These are phyloP conservation scores for Scrobipalpa atriplicella DNA, from an alignment of 2,888 invertebrate genomes.

Conservation along the genomic window DNA sequence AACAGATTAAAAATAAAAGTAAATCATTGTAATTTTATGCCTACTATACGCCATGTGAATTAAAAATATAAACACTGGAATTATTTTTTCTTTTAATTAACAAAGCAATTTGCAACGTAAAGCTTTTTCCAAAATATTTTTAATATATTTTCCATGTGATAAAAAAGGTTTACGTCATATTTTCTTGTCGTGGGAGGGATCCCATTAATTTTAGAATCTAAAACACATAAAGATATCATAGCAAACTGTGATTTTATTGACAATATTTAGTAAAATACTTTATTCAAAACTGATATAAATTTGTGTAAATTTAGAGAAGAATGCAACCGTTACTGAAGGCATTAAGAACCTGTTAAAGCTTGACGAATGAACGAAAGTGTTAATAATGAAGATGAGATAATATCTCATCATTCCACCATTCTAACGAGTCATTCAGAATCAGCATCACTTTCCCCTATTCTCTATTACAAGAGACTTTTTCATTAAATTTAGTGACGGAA, in stretches of 20 bases:
- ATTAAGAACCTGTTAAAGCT: background rate
- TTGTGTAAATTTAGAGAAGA: background rate
- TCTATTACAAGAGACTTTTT: conserved; percentile 34
- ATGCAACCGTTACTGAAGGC: background rate
- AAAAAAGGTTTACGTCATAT: no score
- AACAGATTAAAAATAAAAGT: conserved; percentile 7
- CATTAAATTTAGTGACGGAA: background rate
- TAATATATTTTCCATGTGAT: no score
- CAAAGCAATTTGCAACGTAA: no score
- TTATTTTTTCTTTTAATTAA: no score
- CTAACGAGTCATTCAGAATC: conserved; percentile 26
- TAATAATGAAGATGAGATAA: conserved; percentile 14
- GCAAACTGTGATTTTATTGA: no score
- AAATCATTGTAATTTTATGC: background rate
- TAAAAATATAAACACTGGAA: background rate
- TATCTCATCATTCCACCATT: conserved; percentile 19
- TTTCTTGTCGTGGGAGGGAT: no score
- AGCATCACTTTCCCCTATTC: conserved; percentile 37
- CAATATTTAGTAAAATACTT: no score
- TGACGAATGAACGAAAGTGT: conserved; percentile 15
- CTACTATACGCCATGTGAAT: background rate
- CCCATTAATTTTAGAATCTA: no score
- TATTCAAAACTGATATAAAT: no score
- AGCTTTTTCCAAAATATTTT: no score
- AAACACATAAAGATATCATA: no score